Conservation (phyloP, 2,797 vertebrate genomes). For the Perdix hodgsoniae region DNA sequence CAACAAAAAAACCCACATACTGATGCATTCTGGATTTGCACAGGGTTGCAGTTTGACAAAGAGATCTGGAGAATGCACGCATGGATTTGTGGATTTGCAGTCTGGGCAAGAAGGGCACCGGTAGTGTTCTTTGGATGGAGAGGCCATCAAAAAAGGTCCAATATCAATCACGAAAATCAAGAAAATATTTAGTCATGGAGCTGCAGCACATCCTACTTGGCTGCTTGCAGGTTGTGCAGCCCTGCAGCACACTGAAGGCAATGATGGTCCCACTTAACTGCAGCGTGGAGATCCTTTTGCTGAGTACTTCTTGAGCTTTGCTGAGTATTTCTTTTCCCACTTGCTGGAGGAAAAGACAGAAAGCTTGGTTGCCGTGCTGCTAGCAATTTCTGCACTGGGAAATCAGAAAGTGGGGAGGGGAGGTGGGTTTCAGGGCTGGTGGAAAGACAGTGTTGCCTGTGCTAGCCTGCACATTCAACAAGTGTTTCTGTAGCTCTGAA, state of each 20-base stretch:
- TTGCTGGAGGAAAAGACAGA: not conserved
- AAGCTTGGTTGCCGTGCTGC: conserved; percentile 17
- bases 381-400: not conserved
- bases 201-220: not conserved
- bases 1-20: not conserved
- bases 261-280: not conserved
- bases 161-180: not conserved
- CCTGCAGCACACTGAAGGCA: not conserved
- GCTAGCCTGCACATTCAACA: not conserved
- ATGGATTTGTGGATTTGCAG: conserved; percentile 11
- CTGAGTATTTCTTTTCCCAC: not conserved
- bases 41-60: conserved; percentile 59
- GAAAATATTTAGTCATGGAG: not conserved
- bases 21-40: conserved; percentile 65
- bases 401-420: not conserved
- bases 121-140: conserved; percentile 11
- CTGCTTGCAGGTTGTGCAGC: not conserved
- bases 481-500: fast-evolving
- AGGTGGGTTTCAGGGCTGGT: not conserved
- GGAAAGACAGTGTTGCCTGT: not conserved
- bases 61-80: conserved; percentile 31
- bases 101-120: not conserved
- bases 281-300: not conserved
- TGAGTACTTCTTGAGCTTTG: not conserved
- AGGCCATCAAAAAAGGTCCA: not conserved